phyloP scores from a whole-genome alignment of 2,888 invertebrate species.

The Gibbula magus region DNA sequence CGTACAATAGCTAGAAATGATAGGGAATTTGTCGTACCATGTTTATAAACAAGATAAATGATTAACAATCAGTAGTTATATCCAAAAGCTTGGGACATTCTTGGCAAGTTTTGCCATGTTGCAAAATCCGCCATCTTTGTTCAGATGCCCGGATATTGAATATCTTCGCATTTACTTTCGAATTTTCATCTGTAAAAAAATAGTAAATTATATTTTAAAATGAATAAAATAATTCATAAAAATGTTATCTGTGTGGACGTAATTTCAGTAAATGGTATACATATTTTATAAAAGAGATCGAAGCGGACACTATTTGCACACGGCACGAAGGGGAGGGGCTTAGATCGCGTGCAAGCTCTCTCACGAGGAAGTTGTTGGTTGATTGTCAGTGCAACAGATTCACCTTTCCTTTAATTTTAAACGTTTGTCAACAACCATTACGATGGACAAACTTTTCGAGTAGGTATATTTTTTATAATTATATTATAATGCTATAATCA shows the following conservation, averaged over 20 bases:
- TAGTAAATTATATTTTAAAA: too few species aligned
- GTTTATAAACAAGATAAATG: neutral
- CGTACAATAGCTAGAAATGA: neutral
- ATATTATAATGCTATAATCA: too few species aligned
- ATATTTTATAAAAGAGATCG: too few species aligned
- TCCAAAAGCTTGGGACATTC: conserved; percentile 15
- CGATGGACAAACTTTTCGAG: conserved; percentile 31
- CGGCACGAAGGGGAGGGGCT: conserved; percentile 19
- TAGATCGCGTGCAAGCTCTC: neutral
- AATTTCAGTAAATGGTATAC: too few species aligned
- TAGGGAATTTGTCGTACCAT: neutral
- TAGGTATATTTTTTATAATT: neutral
- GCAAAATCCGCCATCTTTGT: conserved; percentile 34
- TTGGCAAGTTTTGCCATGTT: conserved; percentile 34
- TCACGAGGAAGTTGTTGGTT: neutral
- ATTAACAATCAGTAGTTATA: neutral
- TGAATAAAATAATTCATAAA: neutral
- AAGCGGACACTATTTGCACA: neutral
- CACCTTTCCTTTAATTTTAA: too few species aligned
- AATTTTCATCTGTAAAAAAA: neutral
- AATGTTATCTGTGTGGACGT: neutral
- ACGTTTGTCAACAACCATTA: too few species aligned
- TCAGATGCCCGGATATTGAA: conserved; percentile 32
- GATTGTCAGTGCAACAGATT: neutral
- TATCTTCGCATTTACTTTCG: conserved; percentile 7